A percentile compares a stretch with the other conserved stretches of the same genome.
phyloP scores from a whole-genome alignment of 2,888 invertebrate species.

The Pachliopta kotzebuea region DNA sequence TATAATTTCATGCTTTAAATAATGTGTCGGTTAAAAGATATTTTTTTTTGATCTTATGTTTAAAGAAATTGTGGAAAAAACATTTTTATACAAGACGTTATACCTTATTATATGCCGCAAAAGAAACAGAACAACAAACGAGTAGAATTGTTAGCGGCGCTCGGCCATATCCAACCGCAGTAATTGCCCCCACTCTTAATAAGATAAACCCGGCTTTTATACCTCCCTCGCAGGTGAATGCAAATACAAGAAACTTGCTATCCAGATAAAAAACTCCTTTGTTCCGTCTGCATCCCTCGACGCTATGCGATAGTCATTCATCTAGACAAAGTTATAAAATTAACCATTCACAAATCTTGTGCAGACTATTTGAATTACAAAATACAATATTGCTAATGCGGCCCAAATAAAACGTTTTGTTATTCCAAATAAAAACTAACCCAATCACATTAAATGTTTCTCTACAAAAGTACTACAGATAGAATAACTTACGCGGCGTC shows the following conservation, averaged over 20 bases:
- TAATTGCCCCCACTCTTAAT: slow-evolving; percentile 56
- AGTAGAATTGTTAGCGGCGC: slow-evolving; percentile 52
- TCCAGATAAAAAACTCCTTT: slow-evolving; percentile 49
- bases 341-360: slow-evolving; percentile 27
- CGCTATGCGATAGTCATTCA: slow-evolving; percentile 31
- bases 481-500: slow-evolving; percentile 51
- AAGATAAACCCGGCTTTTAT: slow-evolving; percentile 44
- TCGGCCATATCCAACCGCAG: slow-evolving; percentile 50
- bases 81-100: background rate
- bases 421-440: slow-evolving; percentile 15
- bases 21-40: too few relatives aligned
- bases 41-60: too few relatives aligned
- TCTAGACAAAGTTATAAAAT: slow-evolving; percentile 31
- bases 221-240: slow-evolving; percentile 57
- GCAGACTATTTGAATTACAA: slow-evolving; percentile 15
- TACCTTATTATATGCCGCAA: background rate
- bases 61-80: background rate
- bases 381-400: slow-evolving; percentile 22
- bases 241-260: slow-evolving; percentile 47
- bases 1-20: too few relatives aligned
- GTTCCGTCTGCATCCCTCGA: slow-evolving; percentile 43
- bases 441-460: slow-evolving; percentile 23
- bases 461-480: slow-evolving; percentile 36
- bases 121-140: slow-evolving; percentile 43
- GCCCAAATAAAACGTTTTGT: slow-evolving; percentile 15